Evolutionary conservation across 2,113 vertebrate genomes (phyloP), one percentile per base, ranked within the genome.

Genomic region (Phaethornis superciliosus): DNA sequence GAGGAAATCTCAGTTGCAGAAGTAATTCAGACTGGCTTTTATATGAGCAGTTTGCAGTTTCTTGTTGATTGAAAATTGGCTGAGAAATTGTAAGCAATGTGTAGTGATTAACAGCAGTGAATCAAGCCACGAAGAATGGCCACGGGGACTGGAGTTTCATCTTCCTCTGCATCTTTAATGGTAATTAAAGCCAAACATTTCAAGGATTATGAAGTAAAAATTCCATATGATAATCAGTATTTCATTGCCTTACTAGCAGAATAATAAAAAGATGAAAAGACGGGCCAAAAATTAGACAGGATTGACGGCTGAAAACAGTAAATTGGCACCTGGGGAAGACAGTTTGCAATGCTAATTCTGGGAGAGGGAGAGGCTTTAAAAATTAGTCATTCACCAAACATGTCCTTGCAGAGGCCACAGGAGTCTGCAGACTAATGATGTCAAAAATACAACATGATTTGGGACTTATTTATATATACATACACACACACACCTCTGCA

Each of bases 51-150:
- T 96, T 94, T 89, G 76, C 60, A 88, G 84, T 58, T 95, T 94
- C 64, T 82, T 56, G 63, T 83, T 88, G 91, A 91, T 59, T 91
- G 91, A 92, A 96, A 96, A 88, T 77, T 95, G 94, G 89, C 89
- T 89, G 87, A 91, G 85, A 92, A 92, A 74, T 59, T 83, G 78
- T 85, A 95, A 95, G 89, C 70, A 94, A 63, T 74, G 33, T 20
- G 63, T 58, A 62, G 81, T 83, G 87, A 91, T 94, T 93, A 95
- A 91, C 16, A 10, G 19, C 87, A 81, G 37, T 63, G 82, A 94
- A 85, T 85, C 63, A 80, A 91, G 40, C 68, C 52, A 47, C 71
- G 85, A 67, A 32, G 63, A 85, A 71, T 44, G 33, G 68, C 68
- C 85, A 85, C 93, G 83, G 55, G 46, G 71, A 67, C 59, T 75